Base-by-base conservation (phyloP, 53 echinoderm and acorn worm species). In the Arbacia lixula region DNA sequence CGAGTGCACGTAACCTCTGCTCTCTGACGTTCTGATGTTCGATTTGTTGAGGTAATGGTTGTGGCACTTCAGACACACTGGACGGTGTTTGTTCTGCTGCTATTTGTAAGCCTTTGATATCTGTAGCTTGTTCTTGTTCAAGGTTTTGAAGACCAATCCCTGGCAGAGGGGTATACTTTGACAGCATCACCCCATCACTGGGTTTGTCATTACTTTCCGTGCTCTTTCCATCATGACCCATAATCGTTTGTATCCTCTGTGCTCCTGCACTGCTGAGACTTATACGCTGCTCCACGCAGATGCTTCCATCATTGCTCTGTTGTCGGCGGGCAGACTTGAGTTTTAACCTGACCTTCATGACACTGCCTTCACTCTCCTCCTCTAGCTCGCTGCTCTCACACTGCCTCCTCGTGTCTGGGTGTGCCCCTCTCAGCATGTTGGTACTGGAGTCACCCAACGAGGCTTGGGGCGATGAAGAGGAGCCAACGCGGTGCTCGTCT, bases 301-400 rank as follows among this genome's bases (percentile, higher is more conserved):
- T n/a, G n/a, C n/a, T n/a, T n/a, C n/a, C n/a, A n/a, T n/a, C n/a
- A n/a, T 46, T 10, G 46, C 6, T 10, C 46, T 46, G 6, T n/a
- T n/a, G 32, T 53, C 34, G 74, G 33, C 34, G 53, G 35, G 51
- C 5, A 0, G 58, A 58, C 17, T 77, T 77, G 24, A 77, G 26
- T 35, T 77, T 77, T 40, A 77, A 16, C 16, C 58, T 77, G 57
- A 77, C 77, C 36, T 77, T 77, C 77, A 77, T 37, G 43, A 77
- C 40, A 36, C 58, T 77, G 3, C 77, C 77, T 58, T 77, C 77
- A 1, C 77, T 77, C 20, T 77, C 77, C 21, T 77, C 77, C 58
- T 77, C 77, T 17, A 77, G 34, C 14, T 31, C 77, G 3, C 58
- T 58, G 29, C 77, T 77, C 25, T 40, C 40, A 21, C 5, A 77